phyloP scores from a whole-genome alignment of 2,888 invertebrate genomes.

The Theodoxus fluviatilis region DNA sequence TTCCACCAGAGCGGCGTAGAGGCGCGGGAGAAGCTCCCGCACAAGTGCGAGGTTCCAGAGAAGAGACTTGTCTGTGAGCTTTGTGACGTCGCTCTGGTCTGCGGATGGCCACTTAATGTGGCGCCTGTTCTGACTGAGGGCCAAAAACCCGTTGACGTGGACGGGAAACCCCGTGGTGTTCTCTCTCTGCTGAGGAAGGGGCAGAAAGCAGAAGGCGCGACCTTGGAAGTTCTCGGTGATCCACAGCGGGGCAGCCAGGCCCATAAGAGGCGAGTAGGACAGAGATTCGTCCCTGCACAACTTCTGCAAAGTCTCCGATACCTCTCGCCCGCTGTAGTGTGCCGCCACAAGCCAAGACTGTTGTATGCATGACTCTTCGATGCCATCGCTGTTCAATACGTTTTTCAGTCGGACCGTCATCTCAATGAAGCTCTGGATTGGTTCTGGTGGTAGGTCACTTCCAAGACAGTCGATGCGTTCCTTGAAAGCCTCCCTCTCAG shows the following conservation, averaged over 20 bases:
- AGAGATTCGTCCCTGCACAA: slow-evolving; percentile 30
- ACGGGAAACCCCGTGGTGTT: slow-evolving; percentile 55
- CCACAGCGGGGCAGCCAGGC: slow-evolving; percentile 40
- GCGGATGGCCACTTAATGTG: slow-evolving; percentile 57
- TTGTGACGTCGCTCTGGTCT: slow-evolving; percentile 31
- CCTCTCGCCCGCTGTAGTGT: slow-evolving; percentile 34
- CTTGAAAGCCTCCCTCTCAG: no score
- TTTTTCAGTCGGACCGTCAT: no score
- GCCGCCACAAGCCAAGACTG: slow-evolving; percentile 37
- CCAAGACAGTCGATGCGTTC: no score
- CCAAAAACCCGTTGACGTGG: slow-evolving; percentile 59
- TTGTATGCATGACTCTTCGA: not conserved
- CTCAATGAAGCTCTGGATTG: no score
- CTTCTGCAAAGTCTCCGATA: slow-evolving; percentile 32
- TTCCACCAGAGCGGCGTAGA: no score
- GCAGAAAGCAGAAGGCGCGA: slow-evolving; percentile 58
- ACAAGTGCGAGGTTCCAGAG: slow-evolving; percentile 56
- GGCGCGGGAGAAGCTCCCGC: slow-evolving; percentile 47
- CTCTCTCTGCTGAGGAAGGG: slow-evolving; percentile 48
- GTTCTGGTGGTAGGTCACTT: no score
- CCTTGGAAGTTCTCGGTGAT: slow-evolving; percentile 34
- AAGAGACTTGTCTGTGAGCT: slow-evolving; percentile 44
- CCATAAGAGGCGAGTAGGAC: slow-evolving; percentile 43
- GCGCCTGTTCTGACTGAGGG: slow-evolving; percentile 53
- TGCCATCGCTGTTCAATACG: no score